Base-by-base conservation (phyloP, 2,797 vertebrate genomes). In the Manis pentadactyla region DNA sequence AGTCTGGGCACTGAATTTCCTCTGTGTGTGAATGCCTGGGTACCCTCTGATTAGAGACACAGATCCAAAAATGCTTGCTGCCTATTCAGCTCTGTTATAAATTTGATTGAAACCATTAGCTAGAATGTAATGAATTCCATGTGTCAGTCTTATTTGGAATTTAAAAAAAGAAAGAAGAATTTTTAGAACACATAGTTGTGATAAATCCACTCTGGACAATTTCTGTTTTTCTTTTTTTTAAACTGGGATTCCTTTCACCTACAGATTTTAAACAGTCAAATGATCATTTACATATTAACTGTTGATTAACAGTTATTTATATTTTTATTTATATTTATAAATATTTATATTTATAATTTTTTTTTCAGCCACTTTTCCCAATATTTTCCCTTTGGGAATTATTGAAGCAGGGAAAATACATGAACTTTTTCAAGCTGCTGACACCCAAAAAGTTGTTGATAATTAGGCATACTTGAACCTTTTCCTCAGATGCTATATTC, bases 101-200 rank as follows among this genome's bases (percentile, higher is more conserved):
- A 97, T 17, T 81, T 98, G 97, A 98, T 91, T 98, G 98, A 98
- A 98, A 98, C 95, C 97, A 97, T 98, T 98, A 98, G 95, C 92
- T 97, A 74, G 53, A 93, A 96, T 97, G 93, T 98, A 98, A 98
- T 98, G 90, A 98, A 97, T 89, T 97, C 98, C 97, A 98, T 98
- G 96, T 98, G 98, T 57, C 93, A 92, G 53, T 96, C 92, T 93
- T 97, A n/a, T 1, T 90, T 97, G 95, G 83, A 53, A 89, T 42
- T 75, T 29, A 49, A 49, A 53, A 74, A 34, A 29, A 31, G n/a
- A 31, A 95, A 97, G 46, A 66, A 95, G 74, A 79, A 90, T 94
- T 63, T 19, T 96, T 57, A 37, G 19, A 87, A 96, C 55, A 87
- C 29, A 42, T 83, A 97, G 97, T 95, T 95, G 93, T 97, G 90